Evolutionary conservation across 1,140 invertebrate species (phyloP), one percentile per base, ranked within the genome.

Genomic region (Patella vulgata): DNA sequence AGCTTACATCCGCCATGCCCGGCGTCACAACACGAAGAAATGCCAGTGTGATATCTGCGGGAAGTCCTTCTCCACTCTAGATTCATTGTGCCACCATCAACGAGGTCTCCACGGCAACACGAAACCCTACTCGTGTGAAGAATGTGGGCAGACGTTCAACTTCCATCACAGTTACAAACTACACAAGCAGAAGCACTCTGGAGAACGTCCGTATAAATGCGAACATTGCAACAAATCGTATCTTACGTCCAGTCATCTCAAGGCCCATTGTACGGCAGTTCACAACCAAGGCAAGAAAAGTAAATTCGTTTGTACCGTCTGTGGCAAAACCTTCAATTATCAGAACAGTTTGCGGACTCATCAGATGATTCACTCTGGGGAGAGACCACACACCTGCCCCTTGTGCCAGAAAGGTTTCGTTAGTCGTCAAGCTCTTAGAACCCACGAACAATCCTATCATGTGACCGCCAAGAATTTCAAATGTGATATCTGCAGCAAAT

Each of bases 1-100:
- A 80, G 94, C 96, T 84, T 86, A 96, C 67, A 92, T 93, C 84
- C 95, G 96, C 88, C 95, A 97, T 84, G 87, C 92, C 54, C 93
- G 92, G 46, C 93, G 95, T 73, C 95, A 94, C 59, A 55, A 62
- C 14, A 53, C 43, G 12, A 66, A 63, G 8, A 52, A 60, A 12
- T 65, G 66, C 42, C 47, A 59, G 6, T 89, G 88, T 69, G 77
- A 87, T 70, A 78, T 86, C 23, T 89, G 88, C 71, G 83, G 81
- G 51, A 86, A 87, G 74, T 81, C 82, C 0, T 88, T 89, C 67
- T 87, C 86, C 11, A 67, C 71, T 66, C 86, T 88, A 58, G 83
- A 82, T 68, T 83, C 85, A 8, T 65, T 88, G 30, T 81, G 82
- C 53, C 86, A 86, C 47, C 87, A 88, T 66, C 42, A 61, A 72